Base-by-base conservation (phyloP, 2,888 invertebrate genomes). In the Lymantria monacha region DNA sequence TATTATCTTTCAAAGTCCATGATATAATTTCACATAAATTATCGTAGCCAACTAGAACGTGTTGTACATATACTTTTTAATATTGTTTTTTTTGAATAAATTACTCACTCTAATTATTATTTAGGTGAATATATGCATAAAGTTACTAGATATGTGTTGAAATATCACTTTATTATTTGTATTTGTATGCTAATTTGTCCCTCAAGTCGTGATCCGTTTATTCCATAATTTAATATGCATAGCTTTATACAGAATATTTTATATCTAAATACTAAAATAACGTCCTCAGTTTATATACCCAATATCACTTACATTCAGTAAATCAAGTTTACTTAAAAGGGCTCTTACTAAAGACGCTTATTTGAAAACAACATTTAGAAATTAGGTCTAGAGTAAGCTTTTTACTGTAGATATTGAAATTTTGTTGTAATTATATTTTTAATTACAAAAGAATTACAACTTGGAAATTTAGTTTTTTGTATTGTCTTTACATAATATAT, bases 71-170 rank as follows among this genome's bases (percentile, higher is more conserved):
- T 49, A 58, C 57, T 57, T 61, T 68, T 56, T 53, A 57, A 55
- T 54, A 55, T 46, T 30, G 30, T 49, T 40, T 56, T 55, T 61
- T 56, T 55, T 61, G 61, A 63, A 66, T 70, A 64, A 66, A 71
- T 66, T 74, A 66, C 62, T 50, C 65, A 74, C 67, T 70, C 77
- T 68, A 64, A 58, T 76, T 68, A 55, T 44, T 67, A 69, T 73
- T 61, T 55, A 58, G 73, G 72, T 44, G 54, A 61, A 15, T 45
- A 51, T 51, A 49, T n/a, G 53, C 51, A 63, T 66, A 54, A 57
- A 66, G 49, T 62, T 53, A 8, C 33, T 48, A 42, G 22, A 22
- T 49, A 51, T 62, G 51, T 62, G 68, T 66, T 46, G 45, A 62
- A 68, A 68, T 53, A 41, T 31, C 37, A 37, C 37, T 37, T 37